Evolutionary conservation across 2,797 vertebrate genomes (phyloP), one percentile per base, ranked within the genome.

Genomic region (Eremophila alpestris): DNA sequence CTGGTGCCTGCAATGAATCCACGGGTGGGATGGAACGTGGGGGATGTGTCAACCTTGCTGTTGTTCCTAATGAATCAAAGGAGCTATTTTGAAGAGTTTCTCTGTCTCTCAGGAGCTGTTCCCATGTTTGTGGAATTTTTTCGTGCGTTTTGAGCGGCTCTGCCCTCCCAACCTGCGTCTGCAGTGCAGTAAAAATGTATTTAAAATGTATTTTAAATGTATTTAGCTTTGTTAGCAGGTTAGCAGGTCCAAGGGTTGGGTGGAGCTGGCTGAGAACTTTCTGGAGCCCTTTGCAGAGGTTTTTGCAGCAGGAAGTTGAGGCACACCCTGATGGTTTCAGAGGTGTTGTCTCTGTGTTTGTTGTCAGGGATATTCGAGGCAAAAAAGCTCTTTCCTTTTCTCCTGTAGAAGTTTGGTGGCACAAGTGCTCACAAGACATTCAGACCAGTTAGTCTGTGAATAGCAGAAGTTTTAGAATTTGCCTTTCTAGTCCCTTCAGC

Each of bases 1-100:
- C 83, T 46, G 38, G 70, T 73, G 89, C 41, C 88, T 89, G 56
- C 51, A 68, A 70, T 19, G 93, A 94, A 88, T 60, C 87, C 63
- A 81, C 19, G 79, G 95, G 94, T 94, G 92, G 95, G 96, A 86
- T 87, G 94, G 75, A 83, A 80, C 13, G 89, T 87, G 90, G 92
- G 89, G 88, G 88, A 89, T 71, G 90, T 92, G 91, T 91, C 96
- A 93, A 89, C 86, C 73, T 84, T 83, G 77, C 74, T 93, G 90
- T 70, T 90, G 86, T 80, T 96, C 89, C 89, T 92, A 77, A 80
- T 95, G 94, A 95, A 95, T 95, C 94, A 83, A 36, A 94, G 83
- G 46, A 96, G 90, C 82, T 88, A 54, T 94, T 96, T 41, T 87
- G 93, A 90, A 95, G 87, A 83, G 68, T 81, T 81, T 45, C 87